These are phyloP conservation scores for Anoura caudifer DNA, from an alignment of 2,113 vertebrate genomes.

Conservation along the genomic window DNA sequence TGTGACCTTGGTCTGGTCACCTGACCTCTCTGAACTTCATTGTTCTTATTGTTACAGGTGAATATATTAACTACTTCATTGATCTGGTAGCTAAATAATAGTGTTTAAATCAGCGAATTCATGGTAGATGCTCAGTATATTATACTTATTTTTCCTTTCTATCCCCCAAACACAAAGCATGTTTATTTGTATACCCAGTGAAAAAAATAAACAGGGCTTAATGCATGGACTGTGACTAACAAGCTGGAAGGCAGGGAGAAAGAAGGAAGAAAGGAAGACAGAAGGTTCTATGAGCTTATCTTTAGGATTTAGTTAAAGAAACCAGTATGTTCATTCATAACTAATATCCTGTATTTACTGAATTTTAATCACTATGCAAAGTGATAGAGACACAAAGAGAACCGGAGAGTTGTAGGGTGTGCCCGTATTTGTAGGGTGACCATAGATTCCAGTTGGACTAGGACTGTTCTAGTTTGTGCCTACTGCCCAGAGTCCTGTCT, in stretches of 20 bases:
- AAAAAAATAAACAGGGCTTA: neutral
- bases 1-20: neutral
- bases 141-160: neutral
- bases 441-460: neutral
- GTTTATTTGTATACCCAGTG: neutral
- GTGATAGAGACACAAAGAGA: neutral
- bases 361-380: neutral
- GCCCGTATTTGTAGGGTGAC: neutral
- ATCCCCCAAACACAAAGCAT: neutral
- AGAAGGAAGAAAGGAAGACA: neutral
- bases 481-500: neutral
- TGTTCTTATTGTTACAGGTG: neutral
- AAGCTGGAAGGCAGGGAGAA: neutral
- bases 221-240: neutral
- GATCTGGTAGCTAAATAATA: neutral
- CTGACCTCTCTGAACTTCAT: neutral
- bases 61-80: neutral
- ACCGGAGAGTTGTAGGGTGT: rapidly evolving
- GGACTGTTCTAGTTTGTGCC: neutral
- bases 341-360: neutral
- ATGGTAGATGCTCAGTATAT: neutral
- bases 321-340: neutral
- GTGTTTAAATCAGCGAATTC: neutral
- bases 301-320: neutral
- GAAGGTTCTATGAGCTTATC: neutral